phyloP scores from a whole-genome alignment of 2,113 vertebrate genomes.

The Hystrix brachyura region DNA sequence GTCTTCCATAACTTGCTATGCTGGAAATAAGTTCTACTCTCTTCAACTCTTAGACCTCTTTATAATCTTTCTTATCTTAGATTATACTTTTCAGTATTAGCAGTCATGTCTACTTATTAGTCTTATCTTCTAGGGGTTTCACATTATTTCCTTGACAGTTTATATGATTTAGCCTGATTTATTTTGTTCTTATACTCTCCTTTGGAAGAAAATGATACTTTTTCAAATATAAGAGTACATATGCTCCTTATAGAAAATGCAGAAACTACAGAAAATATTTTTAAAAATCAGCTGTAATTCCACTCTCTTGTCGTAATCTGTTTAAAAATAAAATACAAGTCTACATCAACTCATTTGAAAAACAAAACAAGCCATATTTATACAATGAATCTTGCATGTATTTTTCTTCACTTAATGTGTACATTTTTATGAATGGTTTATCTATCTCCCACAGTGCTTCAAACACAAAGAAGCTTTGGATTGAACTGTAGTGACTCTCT shows the following conservation, averaged over 20 bases:
- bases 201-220: slow-evolving; percentile 36
- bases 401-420: slow-evolving; percentile 7
- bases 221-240: slow-evolving; percentile 25
- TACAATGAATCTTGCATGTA: neutral
- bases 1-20: neutral
- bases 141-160: neutral
- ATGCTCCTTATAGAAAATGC: slow-evolving; percentile 48
- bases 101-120: neutral
- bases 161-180: neutral
- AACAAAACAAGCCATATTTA: neutral
- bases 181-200: neutral
- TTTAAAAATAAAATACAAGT: slow-evolving; percentile 7
- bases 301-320: neutral
- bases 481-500: neutral
- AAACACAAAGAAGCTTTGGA: slow-evolving; percentile 47
- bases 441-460: neutral
- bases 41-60: neutral
- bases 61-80: neutral
- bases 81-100: neutral
- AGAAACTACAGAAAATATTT: neutral
- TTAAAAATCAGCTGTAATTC: neutral
- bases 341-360: slow-evolving; percentile 36
- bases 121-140: neutral
- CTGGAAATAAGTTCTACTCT: neutral
- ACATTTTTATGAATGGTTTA: neutral